These are phyloP conservation scores for Acropternis orthonyx DNA, from an alignment of 2,797 vertebrate genomes.

Conservation along the genomic window DNA sequence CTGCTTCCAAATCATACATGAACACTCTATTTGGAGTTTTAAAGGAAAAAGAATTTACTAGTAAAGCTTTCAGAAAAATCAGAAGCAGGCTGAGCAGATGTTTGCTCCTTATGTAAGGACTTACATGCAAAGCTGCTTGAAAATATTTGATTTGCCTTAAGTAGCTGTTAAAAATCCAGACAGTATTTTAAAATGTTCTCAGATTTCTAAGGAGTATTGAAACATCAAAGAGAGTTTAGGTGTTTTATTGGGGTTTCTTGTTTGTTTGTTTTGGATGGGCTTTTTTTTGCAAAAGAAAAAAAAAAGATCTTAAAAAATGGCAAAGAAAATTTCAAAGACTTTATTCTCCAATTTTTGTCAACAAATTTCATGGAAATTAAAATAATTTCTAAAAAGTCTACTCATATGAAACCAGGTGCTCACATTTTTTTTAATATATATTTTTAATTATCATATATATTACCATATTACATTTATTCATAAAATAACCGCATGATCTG, in stretches of 20 bases:
- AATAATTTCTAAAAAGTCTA: background rate
- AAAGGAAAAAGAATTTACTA: background rate
- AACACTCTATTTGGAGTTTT: background rate
- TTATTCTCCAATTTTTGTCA: background rate
- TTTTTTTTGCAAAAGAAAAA: background rate
- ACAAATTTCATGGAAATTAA: slow-evolving; percentile 17
- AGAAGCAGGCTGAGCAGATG: background rate
- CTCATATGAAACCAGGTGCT: background rate
- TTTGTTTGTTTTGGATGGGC: accelerated
- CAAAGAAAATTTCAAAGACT: slow-evolving; percentile 14
- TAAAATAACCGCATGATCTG: slow-evolving; percentile 27
- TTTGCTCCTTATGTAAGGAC: background rate
- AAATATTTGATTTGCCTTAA: slow-evolving; percentile 7
- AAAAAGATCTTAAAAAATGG: background rate
- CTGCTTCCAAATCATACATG: background rate
- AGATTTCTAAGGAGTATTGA: background rate
- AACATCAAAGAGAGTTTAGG: background rate
- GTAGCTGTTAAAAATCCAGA: background rate
- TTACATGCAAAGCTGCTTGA: background rate
- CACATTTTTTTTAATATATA: background rate
- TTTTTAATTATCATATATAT: slow-evolving; percentile 25
- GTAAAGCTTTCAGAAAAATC: background rate
- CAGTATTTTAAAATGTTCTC: background rate
- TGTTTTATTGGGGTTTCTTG: accelerated
- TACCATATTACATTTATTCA: slow-evolving; percentile 37